phyloP scores from a whole-genome alignment of 2,888 invertebrate species.

The Melieria picta region DNA sequence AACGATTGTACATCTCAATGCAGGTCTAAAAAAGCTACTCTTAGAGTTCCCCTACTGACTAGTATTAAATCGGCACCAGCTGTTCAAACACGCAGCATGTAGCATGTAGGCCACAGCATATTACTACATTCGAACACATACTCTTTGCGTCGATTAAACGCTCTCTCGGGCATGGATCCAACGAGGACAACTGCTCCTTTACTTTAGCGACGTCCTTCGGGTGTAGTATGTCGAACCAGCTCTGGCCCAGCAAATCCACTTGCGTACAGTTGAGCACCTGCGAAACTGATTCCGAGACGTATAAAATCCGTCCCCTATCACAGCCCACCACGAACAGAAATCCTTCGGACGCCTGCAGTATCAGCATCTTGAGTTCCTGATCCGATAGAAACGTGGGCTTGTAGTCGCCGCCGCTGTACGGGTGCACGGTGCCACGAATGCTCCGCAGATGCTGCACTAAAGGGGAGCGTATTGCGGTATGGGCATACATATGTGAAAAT shows the following conservation, averaged over 20 bases:
- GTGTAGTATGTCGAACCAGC: constrained; percentile 93
- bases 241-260: constrained; percentile 89
- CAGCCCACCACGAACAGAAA: constrained; percentile 94
- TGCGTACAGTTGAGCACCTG: constrained; percentile 84
- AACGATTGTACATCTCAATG: too few relatives aligned
- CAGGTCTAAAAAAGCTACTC: too few relatives aligned
- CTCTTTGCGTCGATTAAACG: constrained; percentile 92
- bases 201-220: constrained; percentile 95
- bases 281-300: constrained; percentile 89
- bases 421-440: constrained; percentile 76
- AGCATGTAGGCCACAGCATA: neutral
- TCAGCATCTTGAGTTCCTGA: constrained; percentile 85
- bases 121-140: constrained; percentile 59
- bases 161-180: constrained; percentile 88
- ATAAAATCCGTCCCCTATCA: constrained; percentile 88
- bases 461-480: constrained; percentile 59
- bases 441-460: constrained; percentile 89
- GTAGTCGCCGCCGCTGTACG: constrained; percentile 80
- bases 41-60: too few relatives aligned
- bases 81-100: too few relatives aligned
- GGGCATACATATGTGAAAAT: neutral
- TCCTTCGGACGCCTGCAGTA: constrained; percentile 87
- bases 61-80: too few relatives aligned
- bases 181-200: constrained; percentile 92
- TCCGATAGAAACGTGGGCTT: constrained; percentile 86